Evolutionary conservation across 2,113 vertebrate species (phyloP), one percentile per base, ranked within the genome.

Genomic region (Anseranas semipalmata): DNA sequence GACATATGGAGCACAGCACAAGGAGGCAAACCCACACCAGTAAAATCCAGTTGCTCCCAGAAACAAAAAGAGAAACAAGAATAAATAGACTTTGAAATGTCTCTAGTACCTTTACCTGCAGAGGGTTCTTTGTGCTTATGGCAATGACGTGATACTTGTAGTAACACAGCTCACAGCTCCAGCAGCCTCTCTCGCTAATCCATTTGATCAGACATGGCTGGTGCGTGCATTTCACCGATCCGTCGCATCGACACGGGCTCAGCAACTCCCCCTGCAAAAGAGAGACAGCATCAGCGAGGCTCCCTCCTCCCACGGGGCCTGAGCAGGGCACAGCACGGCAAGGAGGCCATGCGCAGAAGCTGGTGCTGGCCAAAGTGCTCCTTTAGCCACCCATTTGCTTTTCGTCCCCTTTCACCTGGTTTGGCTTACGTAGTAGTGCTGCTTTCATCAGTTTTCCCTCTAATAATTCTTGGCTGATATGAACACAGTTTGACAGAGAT

Each of bases 111-210:
- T 92, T 98, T 98, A 99, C 99, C 99, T 99, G 99, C 87, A 99
- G 98, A 68, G 99, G 99, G 96, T 99, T 99, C 98, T 99, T 99
- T 97, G 99, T 99, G 99, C 99, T 99, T 98, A 99, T 99, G 98
- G 99, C 99, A 95, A 99, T 99, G 98, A 99, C 99, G 82, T 99
- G 99, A 96, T 99, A 99, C 98, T 99, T 99, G 98, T 99, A 99
- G 98, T 99, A 99, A 97, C 99, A 99, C 81, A 99, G 98, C 96
- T 99, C 99, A 81, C 99, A 99, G 96, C 99, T 99, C 99, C 99
- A 99, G 96, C 99, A 99, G 35, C 99, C 99, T 72, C 99, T 98
- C 97, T 99, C 99, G 1, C 99, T 99, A 98, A 99, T 99, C 99
- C 99, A 99, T 95, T 99, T 99, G 98, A 99, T 99, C 98, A 99